These are phyloP conservation scores for Sebastes vulpes DNA, from an alignment of 2,797 vertebrate species.

Conservation along the genomic window DNA sequence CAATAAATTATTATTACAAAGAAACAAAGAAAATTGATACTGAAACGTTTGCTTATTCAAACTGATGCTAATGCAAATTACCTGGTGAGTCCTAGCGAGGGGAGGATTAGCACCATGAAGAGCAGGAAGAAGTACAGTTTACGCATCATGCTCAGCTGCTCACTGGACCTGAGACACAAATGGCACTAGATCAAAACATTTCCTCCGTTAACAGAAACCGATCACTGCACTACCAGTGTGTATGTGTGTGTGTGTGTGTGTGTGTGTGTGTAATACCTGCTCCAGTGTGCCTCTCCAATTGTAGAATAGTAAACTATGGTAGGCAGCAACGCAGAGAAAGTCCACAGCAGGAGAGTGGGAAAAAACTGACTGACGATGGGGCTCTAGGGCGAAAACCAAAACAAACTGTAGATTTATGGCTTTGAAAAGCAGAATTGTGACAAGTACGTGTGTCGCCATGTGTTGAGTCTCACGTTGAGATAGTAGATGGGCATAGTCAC, in stretches of 20 bases:
- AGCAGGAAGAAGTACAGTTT: conserved; percentile 97
- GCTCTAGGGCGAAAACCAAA: conserved; percentile 77
- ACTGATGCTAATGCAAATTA: conserved; percentile 53
- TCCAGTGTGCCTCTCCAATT: conserved; percentile 94
- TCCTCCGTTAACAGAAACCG: not conserved
- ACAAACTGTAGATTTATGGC: not conserved
- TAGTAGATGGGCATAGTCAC: conserved; percentile 93
- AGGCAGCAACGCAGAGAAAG: conserved; percentile 93
- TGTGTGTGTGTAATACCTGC: conserved; percentile 85
- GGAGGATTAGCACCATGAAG: conserved; percentile 97
- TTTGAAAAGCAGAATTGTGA: not conserved
- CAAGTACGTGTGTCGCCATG: not conserved
- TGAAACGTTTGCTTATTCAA: not conserved
- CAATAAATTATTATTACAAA: not conserved
- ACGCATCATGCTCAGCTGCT: conserved; percentile 95
- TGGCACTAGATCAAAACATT: conserved; percentile 7
- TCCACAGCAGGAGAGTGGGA: conserved; percentile 94
- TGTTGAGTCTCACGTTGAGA: conserved; percentile 87
- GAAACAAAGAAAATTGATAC: not conserved
- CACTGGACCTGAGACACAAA: conserved; percentile 87
- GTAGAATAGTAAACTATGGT: conserved; percentile 95
- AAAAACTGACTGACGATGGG: conserved; percentile 97
- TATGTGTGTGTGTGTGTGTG: conserved; percentile 4
- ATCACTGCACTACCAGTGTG: not conserved
- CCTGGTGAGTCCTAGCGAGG: conserved; percentile 97